Conservation (phyloP, 2,888 invertebrate genomes). For the Phymatocera aterrima region DNA sequence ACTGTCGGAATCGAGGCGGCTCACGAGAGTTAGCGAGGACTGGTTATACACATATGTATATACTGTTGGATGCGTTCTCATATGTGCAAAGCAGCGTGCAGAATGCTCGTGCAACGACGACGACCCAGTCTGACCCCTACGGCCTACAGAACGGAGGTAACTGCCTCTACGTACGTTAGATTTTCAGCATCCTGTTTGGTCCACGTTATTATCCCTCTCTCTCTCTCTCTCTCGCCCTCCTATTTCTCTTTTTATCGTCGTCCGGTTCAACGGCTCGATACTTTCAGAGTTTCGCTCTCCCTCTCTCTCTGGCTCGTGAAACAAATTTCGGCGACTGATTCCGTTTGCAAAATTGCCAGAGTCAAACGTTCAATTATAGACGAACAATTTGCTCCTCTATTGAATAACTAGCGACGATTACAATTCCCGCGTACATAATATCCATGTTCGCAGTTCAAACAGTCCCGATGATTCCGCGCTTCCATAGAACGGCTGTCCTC, state of each 20-base stretch:
- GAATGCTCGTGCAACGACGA: conserved; percentile 60
- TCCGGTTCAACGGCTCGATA: conserved; percentile 27
- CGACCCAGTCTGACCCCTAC: conserved; percentile 62
- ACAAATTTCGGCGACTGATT: not conserved
- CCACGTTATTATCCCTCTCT: conserved; percentile 14
- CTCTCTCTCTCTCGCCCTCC: not conserved
- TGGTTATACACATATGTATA: too few species aligned
- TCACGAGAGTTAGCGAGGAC: conserved; percentile 18
- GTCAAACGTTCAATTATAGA: too few species aligned
- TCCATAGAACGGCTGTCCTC: too few species aligned
- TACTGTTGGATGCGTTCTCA: conserved; percentile 58
- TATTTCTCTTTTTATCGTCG: not conserved
- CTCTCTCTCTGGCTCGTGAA: too few species aligned
- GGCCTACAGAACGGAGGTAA: conserved; percentile 49
- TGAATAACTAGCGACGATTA: too few species aligned
- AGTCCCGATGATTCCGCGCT: too few species aligned
- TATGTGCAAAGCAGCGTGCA: conserved; percentile 62
- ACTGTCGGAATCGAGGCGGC: too few species aligned
- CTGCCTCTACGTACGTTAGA: conserved; percentile 55
- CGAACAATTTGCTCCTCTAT: too few species aligned
- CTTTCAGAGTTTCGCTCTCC: not conserved
- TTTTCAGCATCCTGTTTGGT: conserved; percentile 60
- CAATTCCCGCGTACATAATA: too few species aligned
- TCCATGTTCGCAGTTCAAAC: too few species aligned
- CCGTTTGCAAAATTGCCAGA: not conserved